Percentiles rank a stretch among this genome's conserved stretches.
Evolutionary conservation across 2,888 invertebrate genomes (phyloP).

Genomic region (Belgica antarctica): DNA sequence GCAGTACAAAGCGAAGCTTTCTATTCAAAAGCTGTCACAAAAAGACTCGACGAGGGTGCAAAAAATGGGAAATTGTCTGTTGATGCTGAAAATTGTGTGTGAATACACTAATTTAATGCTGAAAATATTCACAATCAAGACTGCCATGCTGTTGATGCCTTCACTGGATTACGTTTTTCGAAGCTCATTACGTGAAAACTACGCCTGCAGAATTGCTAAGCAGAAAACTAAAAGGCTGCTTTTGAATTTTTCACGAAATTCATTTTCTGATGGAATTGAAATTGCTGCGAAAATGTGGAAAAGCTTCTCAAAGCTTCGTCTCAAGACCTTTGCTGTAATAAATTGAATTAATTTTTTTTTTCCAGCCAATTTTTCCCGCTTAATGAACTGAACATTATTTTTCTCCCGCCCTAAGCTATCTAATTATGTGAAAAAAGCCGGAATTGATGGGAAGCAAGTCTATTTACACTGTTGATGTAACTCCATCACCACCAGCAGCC

Average conservation of each 20-base stretch:
- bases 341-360: conserved; percentile 3
- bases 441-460: neutral
- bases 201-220: conserved; percentile 13
- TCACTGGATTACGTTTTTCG: conserved; percentile 10
- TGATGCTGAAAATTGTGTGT: neutral
- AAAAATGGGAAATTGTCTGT: neutral
- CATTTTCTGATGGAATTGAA: neutral
- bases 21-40: neutral
- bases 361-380: conserved; percentile 14
- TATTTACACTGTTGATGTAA: neutral
- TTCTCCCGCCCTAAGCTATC: neutral
- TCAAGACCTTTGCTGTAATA: conserved; percentile 9
- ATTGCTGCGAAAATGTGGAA: neutral
- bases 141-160: neutral
- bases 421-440: conserved; percentile 11
- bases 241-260: neutral
- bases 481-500: neutral
- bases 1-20: no score
- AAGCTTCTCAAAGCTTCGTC: conserved; percentile 14
- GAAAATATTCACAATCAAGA: neutral
- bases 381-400: neutral
- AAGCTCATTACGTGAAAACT: neutral
- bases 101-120: conserved; percentile 2
- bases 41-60: conserved; percentile 12
- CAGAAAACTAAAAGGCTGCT: conserved; percentile 4